A percentile compares a stretch with the other conserved stretches of the same genome.
Evolutionary conservation across 2,797 vertebrate species (phyloP).

Genomic region (Sarcophilus harrisii): DNA sequence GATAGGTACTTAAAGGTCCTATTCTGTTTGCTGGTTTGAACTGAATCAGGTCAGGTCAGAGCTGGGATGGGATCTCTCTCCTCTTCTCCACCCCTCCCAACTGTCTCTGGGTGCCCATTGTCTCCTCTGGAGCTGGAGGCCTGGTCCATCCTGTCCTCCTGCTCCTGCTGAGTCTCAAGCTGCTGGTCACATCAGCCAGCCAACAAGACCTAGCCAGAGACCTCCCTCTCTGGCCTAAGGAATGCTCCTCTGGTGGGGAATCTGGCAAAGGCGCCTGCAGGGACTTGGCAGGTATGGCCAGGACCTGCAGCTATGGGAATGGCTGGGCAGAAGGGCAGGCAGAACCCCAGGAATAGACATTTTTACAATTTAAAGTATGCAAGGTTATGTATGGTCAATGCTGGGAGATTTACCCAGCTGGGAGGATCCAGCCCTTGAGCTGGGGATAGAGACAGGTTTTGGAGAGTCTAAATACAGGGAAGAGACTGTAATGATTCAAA

Average conservation of each 20-base stretch:
- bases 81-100: background rate
- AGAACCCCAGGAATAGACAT: background rate
- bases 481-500: background rate
- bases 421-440: background rate
- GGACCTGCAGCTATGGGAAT: background rate
- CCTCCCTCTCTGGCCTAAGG: background rate
- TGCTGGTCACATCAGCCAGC: background rate
- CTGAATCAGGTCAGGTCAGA: background rate
- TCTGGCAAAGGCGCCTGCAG: background rate
- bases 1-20: background rate
- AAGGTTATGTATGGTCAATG: background rate
- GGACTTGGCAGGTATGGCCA: background rate
- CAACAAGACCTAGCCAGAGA: background rate
- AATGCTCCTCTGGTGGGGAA: background rate
- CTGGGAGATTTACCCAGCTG: background rate
- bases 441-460: background rate
- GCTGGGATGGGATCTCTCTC: background rate
- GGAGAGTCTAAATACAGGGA: background rate
- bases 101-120: background rate
- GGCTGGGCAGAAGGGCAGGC: background rate
- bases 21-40: background rate
- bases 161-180: background rate
- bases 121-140: background rate
- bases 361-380: background rate
- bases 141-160: background rate